phyloP scores from a whole-genome alignment of 2,797 vertebrate genomes.

The Squalus acanthias region DNA sequence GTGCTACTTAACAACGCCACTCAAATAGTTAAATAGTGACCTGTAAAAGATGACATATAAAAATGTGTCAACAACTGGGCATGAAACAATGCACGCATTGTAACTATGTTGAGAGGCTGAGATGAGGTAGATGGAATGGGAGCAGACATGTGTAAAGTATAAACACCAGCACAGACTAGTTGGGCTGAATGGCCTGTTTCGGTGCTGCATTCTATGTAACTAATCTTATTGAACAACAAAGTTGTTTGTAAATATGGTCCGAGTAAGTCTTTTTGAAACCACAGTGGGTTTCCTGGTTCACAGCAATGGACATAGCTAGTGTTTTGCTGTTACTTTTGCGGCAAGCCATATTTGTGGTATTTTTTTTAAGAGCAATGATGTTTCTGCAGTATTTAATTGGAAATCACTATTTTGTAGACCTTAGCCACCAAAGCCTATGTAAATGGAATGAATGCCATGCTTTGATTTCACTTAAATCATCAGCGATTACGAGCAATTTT shows the following conservation, averaged over 20 bases:
- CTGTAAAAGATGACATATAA: neutral
- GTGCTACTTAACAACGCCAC: too few relatives aligned
- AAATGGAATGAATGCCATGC: neutral
- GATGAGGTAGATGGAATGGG: neutral
- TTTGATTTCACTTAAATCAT: neutral
- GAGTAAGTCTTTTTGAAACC: neutral
- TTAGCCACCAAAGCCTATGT: neutral
- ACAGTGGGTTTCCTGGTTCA: neutral
- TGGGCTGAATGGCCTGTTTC: neutral
- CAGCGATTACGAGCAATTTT: neutral
- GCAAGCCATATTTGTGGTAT: neutral
- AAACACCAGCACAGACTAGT: neutral
- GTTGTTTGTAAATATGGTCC: neutral
- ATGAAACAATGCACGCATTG: too few relatives aligned
- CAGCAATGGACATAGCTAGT: neutral
- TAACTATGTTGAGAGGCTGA: neutral
- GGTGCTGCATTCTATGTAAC: neutral
- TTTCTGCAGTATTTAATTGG: neutral
- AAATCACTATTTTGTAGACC: neutral
- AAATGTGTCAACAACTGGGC: neutral
- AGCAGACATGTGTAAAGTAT: neutral
- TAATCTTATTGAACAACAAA: neutral
- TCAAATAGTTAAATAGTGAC: neutral
- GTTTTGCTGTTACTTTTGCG: neutral
- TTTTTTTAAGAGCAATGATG: neutral